These are phyloP conservation scores for Parasteatoda lunata DNA, from an alignment of 2,888 invertebrate genomes.

Conservation along the genomic window DNA sequence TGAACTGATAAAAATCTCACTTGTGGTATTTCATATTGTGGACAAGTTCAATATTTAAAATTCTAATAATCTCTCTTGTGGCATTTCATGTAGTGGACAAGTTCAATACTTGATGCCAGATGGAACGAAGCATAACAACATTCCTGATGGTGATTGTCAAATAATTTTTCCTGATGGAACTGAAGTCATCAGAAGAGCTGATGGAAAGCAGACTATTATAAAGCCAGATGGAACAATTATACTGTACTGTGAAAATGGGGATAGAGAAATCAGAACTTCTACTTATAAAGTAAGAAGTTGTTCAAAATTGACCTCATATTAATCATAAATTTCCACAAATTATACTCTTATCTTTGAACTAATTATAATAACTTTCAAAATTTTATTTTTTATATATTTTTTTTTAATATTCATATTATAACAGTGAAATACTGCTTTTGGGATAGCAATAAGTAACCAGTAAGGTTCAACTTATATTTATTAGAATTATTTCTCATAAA, in stretches of 20 bases:
- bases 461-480: too few relatives aligned
- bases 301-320: background rate
- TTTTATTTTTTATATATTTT: too few relatives aligned
- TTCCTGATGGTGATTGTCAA: conserved; percentile 86
- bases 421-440: too few relatives aligned
- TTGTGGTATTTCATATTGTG: too few relatives aligned
- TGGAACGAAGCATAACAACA: conserved; percentile 85
- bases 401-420: too few relatives aligned
- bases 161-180: conserved; percentile 78
- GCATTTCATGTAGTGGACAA: background rate
- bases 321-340: background rate
- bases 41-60: too few relatives aligned
- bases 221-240: conserved; percentile 85
- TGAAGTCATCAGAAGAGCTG: conserved; percentile 84
- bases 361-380: too few relatives aligned
- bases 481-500: too few relatives aligned
- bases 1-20: too few relatives aligned
- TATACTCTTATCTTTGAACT: too few relatives aligned
- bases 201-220: conserved; percentile 83
- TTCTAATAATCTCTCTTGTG: background rate
- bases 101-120: conserved; percentile 81
- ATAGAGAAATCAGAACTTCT: conserved; percentile 88
- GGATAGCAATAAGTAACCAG: too few relatives aligned
- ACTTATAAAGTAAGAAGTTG: conserved; percentile 82
- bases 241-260: conserved; percentile 87